Evolutionary conservation across 37 sponge, comb jelly and placozoan genomes (phyloP).

Genomic region (Hexactinellida sp.): DNA sequence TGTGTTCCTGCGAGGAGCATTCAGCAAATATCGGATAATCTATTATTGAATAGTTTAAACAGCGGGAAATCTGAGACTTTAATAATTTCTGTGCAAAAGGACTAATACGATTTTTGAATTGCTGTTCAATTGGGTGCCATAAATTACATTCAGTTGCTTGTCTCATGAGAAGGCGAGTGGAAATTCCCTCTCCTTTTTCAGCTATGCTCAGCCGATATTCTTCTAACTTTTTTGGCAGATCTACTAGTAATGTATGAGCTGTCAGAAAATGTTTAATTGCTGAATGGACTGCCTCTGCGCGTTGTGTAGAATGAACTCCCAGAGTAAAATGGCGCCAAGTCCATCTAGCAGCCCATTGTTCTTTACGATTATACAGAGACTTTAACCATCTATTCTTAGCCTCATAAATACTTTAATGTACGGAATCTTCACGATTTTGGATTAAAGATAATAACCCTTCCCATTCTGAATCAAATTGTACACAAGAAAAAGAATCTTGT

Average conservation of each 20-base stretch:
- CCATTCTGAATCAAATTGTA: neutral
- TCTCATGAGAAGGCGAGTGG: neutral
- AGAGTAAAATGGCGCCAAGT: neutral
- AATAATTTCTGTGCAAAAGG: too few relatives aligned
- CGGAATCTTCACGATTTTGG: neutral
- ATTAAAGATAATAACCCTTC: neutral
- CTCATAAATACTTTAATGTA: neutral
- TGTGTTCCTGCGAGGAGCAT: too few relatives aligned
- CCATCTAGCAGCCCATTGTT: neutral
- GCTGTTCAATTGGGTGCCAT: too few relatives aligned
- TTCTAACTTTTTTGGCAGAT: neutral
- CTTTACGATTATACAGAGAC: neutral
- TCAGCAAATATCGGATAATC: too few relatives aligned
- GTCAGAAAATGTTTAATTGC: neutral
- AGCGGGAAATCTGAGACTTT: too few relatives aligned
- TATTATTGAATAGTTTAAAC: too few relatives aligned
- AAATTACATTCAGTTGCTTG: neutral
- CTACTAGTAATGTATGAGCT: neutral
- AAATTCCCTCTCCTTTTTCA: neutral
- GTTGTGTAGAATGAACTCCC: neutral
- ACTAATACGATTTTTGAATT: too few relatives aligned
- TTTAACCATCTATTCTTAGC: neutral
- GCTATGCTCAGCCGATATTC: neutral
- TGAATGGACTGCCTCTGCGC: neutral
- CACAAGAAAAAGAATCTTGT: neutral